phyloP scores from a whole-genome alignment of 2,888 invertebrate species.

The Gastracanthus pulcherrimus region DNA sequence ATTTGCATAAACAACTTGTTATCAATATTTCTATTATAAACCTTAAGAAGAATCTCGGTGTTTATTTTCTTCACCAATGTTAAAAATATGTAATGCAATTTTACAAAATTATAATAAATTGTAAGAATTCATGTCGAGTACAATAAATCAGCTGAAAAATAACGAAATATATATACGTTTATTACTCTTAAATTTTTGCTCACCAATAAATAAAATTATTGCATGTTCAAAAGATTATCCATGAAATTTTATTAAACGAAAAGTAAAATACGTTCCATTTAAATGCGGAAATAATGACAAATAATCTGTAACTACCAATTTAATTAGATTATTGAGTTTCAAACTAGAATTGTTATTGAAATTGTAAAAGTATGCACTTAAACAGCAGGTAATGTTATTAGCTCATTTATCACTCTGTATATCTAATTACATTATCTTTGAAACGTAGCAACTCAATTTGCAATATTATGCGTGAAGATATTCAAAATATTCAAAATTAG shows the following conservation, averaged over 20 bases:
- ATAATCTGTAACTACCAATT: background rate
- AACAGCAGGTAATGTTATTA: conserved; percentile 6
- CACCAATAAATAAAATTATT: background rate
- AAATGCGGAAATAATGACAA: background rate
- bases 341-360: background rate
- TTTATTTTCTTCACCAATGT: too few species aligned
- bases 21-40: too few species aligned
- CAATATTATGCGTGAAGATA: conserved; percentile 51
- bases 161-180: background rate
- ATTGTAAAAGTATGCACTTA: conserved; percentile 8
- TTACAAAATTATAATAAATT: too few species aligned
- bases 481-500: conserved; percentile 57
- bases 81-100: too few species aligned
- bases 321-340: background rate
- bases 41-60: too few species aligned
- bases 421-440: conserved; percentile 49
- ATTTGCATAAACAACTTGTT: too few species aligned
- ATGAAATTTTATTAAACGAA: background rate
- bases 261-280: background rate
- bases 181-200: background rate
- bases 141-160: background rate
- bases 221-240: background rate
- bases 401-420: conserved; percentile 32
- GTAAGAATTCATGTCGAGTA: background rate
- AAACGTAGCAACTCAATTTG: conserved; percentile 38